phyloP scores from a whole-genome alignment of 2,888 invertebrate species.

The Sturmia bella region DNA sequence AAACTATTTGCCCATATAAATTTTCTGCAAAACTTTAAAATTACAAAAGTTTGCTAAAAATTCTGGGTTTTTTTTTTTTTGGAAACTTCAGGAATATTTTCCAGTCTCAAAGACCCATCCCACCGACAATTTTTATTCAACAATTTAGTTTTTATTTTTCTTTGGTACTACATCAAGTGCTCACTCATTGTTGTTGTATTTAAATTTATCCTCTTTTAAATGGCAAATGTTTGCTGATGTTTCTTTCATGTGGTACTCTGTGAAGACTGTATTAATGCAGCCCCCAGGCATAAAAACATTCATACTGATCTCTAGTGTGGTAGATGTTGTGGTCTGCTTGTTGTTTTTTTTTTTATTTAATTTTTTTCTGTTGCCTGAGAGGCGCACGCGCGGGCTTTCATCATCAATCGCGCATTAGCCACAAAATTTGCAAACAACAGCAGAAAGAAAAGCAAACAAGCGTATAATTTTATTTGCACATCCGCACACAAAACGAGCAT shows the following conservation, averaged over 20 bases:
- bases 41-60: too few relatives aligned
- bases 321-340: slow-evolving; percentile 51
- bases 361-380: slow-evolving; percentile 25
- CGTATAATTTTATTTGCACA: slow-evolving; percentile 78
- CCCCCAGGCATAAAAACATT: slow-evolving; percentile 39
- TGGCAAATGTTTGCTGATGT: slow-evolving; percentile 46
- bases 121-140: slow-evolving; percentile 56
- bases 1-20: too few relatives aligned
- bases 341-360: neutral
- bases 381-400: slow-evolving; percentile 71
- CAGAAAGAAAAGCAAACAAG: slow-evolving; percentile 60
- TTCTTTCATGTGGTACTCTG: slow-evolving; percentile 57
- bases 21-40: too few relatives aligned
- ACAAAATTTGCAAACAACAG: slow-evolving; percentile 64
- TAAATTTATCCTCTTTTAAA: slow-evolving; percentile 55
- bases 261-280: slow-evolving; percentile 38
- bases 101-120: too few relatives aligned
- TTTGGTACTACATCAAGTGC: slow-evolving; percentile 46
- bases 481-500: slow-evolving; percentile 70
- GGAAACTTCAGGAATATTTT: too few relatives aligned
- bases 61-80: too few relatives aligned
- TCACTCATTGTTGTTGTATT: slow-evolving; percentile 43
- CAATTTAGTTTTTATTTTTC: slow-evolving; percentile 59
- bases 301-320: slow-evolving; percentile 54
- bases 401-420: slow-evolving; percentile 72